Evolutionary conservation across 2,888 invertebrate genomes (phyloP).

Genomic region (Folsomia manolachei): DNA sequence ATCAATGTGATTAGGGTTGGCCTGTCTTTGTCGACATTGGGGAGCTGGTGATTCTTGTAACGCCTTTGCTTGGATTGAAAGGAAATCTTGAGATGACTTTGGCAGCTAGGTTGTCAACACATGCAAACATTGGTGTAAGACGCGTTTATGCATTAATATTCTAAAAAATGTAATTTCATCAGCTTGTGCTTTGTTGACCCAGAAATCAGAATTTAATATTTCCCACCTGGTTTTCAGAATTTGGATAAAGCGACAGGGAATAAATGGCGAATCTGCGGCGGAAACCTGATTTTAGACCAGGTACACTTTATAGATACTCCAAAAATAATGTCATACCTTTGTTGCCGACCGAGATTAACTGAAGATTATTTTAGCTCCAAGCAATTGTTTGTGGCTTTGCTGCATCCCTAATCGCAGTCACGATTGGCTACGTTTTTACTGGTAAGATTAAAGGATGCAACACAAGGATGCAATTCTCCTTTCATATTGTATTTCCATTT

Average conservation of each 20-base stretch:
- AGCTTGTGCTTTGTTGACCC: too few relatives aligned
- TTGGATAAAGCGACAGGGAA: conserved; percentile 66
- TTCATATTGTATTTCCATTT: too few relatives aligned
- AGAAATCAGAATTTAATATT: too few relatives aligned
- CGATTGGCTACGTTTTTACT: conserved; percentile 68
- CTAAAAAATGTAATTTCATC: too few relatives aligned
- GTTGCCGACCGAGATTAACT: too few relatives aligned
- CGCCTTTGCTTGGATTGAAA: conserved; percentile 82
- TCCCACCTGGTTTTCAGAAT: too few relatives aligned
- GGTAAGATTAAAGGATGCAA: too few relatives aligned
- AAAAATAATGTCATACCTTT: too few relatives aligned
- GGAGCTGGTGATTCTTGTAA: conserved; percentile 70
- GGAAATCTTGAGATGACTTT: conserved; percentile 87
- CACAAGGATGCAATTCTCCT: too few relatives aligned
- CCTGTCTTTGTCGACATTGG: conserved; percentile 66
- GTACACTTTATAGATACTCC: too few relatives aligned
- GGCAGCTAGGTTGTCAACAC: conserved; percentile 84
- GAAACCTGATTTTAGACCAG: conserved; percentile 73
- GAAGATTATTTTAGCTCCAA: conserved; percentile 59
- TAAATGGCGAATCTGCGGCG: conserved; percentile 66
- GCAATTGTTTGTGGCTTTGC: conserved; percentile 71
- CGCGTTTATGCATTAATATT: too few relatives aligned
- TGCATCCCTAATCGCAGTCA: conserved; percentile 67
- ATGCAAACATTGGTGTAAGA: conserved; percentile 76
- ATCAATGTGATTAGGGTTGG: conserved; percentile 74